phyloP scores from a whole-genome alignment of 2,113 vertebrate species.

The Excalfactoria chinensis region DNA sequence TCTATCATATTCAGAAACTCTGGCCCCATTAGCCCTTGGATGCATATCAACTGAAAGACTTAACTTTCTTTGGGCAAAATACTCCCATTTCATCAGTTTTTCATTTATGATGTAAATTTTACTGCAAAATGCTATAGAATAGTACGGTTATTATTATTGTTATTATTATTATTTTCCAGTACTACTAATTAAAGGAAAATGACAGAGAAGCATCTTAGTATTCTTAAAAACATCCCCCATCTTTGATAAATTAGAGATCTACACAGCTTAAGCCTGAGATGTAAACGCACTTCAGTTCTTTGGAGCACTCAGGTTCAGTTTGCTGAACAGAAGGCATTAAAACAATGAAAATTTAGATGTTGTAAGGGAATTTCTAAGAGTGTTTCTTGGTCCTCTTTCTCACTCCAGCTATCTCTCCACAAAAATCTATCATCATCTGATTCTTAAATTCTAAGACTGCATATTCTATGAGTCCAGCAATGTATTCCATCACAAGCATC shows the following conservation, averaged over 20 bases:
- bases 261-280: not conserved
- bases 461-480: not conserved
- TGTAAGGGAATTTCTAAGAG: not conserved
- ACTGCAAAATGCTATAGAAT: not conserved
- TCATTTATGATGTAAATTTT: not conserved
- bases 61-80: not conserved
- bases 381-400: not conserved
- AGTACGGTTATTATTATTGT: not conserved
- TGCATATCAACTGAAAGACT: conserved; percentile 13
- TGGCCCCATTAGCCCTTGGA: not conserved
- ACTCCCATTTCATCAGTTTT: not conserved
- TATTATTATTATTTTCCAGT: not conserved
- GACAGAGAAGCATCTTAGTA: not conserved
- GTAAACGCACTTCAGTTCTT: not conserved
- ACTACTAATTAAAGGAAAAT: not conserved
- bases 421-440: not conserved
- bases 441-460: not conserved
- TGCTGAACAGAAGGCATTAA: not conserved
- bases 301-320: not conserved
- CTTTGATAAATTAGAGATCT: not conserved
- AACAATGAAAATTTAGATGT: not conserved
- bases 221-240: not conserved
- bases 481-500: not conserved
- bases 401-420: not conserved
- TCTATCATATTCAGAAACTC: not conserved